A percentile compares a stretch with the other conserved stretches of the same genome.
Evolutionary conservation across 1,140 invertebrate species (phyloP).

Genomic region (Scylla paramamosain): DNA sequence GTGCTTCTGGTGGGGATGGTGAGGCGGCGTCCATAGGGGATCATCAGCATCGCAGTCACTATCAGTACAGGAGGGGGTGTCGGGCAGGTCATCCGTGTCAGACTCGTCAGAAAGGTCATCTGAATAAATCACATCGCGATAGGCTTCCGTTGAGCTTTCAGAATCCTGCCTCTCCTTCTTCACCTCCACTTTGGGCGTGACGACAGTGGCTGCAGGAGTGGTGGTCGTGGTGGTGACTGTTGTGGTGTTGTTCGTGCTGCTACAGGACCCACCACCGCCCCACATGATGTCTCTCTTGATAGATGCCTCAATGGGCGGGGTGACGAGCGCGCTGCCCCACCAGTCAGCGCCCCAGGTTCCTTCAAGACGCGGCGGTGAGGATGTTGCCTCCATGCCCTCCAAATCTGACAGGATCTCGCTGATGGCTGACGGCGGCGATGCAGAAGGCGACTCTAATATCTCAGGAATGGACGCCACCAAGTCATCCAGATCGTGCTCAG

Average conservation of each 20-base stretch:
- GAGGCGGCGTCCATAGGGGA: background rate
- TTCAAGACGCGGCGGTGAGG: background rate
- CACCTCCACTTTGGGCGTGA: background rate
- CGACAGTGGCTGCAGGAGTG: background rate
- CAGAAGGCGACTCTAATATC: conserved; percentile 67
- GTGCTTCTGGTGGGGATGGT: background rate
- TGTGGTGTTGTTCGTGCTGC: background rate
- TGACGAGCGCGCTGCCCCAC: conserved; percentile 12
- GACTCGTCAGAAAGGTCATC: conserved; percentile 65
- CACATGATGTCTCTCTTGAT: conserved; percentile 69
- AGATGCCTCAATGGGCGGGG: conserved; percentile 46
- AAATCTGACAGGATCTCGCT: conserved; percentile 67
- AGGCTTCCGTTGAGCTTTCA: conserved; percentile 62
- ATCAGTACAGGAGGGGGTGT: conserved; percentile 71
- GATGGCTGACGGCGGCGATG: conserved; percentile 63
- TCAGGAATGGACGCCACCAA: conserved; percentile 68
- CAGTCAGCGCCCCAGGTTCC: background rate
- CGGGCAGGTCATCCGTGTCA: conserved; percentile 62
- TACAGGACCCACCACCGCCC: conserved; percentile 9
- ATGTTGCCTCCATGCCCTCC: conserved; percentile 58
- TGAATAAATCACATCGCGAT: conserved; percentile 27
- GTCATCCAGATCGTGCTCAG: conserved; percentile 71
- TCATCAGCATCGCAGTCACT: conserved; percentile 70
- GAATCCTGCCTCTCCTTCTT: conserved; percentile 59
- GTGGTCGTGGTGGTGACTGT: background rate